Base-by-base conservation (phyloP, 2,113 vertebrate genomes). In the Calypte anna region DNA sequence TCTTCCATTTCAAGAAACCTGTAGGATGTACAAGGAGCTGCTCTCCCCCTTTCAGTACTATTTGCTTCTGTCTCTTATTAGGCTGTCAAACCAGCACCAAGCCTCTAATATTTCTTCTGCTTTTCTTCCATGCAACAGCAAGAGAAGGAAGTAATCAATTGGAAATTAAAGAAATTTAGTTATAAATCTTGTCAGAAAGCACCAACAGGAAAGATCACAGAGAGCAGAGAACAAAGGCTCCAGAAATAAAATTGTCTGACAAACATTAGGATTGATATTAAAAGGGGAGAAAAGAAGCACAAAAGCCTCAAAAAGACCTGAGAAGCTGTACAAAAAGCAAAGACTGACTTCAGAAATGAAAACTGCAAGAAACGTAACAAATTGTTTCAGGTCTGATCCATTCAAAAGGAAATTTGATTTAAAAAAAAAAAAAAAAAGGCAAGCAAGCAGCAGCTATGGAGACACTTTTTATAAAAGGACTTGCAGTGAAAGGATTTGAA, bases 291-390 rank as follows among this genome's bases (percentile, higher is more conserved):
- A 61, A 93, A 58, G 76, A 19, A 24, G 27, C 31, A 1, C 14
- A 24, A 13, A 23, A 24, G 12, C n/a, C 51, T 63, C 68, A 33
- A 33, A 94, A 94, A 69, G 40, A 40, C 40, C 40, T 40, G 40
- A 48, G 21, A 48, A 48, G 8, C 43, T 17, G 36, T 78, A 67
- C 58, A 38, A 81, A 91, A 95, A 96, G 69, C 69, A 73, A 85
- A 64, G 46, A 27, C 55, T 75, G 50, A 9, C 68, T 93, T 93
- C 75, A 83, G 82, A 94, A 96, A 91, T 40, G 72, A 88, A 44
- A 93, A 93, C 85, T 64, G 63, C 88, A 90, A 88, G 36, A 84
- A 90, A 78, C 17, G 18, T 77, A 91, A 97, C 63, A 91, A 94
- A 90, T 91, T 0, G 54, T 88, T 95, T 93, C 78, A 91, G 67